Evolutionary conservation across 64 coral and sea anemone species (phyloP).

Genomic region (Actinia equina): DNA sequence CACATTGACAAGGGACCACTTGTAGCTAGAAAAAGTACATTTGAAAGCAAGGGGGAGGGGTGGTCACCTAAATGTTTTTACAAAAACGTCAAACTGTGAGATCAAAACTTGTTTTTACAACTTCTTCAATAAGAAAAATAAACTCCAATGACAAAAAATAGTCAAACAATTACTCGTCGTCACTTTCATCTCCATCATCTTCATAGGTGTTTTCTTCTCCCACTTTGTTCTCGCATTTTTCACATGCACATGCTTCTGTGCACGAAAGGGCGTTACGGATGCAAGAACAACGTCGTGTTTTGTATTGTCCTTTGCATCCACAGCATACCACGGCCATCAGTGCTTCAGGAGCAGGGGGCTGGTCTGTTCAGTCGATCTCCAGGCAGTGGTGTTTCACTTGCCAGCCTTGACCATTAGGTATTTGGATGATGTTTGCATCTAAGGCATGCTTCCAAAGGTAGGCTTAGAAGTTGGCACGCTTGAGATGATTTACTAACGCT

Average conservation of each 20-base stretch:
- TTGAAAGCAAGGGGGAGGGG: too few relatives aligned
- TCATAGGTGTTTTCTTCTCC: too few relatives aligned
- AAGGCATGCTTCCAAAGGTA: conserved; percentile 11
- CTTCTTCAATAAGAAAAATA: too few relatives aligned
- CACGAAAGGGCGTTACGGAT: conserved; percentile 24
- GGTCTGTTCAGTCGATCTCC: conserved; percentile 49
- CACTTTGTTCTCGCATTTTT: too few relatives aligned
- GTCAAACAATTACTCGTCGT: too few relatives aligned
- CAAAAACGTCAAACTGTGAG: too few relatives aligned
- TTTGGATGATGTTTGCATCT: conserved; percentile 20
- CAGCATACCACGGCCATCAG: conserved; percentile 43
- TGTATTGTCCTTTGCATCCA: conserved; percentile 30
- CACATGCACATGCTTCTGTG: too few relatives aligned
- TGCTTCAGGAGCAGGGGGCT: conserved; percentile 34
- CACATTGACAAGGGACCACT: neutral
- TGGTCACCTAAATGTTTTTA: too few relatives aligned
- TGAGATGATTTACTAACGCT: conserved; percentile 46
- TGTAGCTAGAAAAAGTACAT: neutral
- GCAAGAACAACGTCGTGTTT: conserved; percentile 39
- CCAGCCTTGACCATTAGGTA: conserved; percentile 10
- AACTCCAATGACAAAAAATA: too few relatives aligned
- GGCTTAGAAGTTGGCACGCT: conserved; percentile 37
- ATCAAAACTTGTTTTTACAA: too few relatives aligned
- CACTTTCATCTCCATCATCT: too few relatives aligned
- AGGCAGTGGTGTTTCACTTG: conserved; percentile 11